phyloP scores from a whole-genome alignment of 2,113 vertebrate species.

The Ctenomys sociabilis region DNA sequence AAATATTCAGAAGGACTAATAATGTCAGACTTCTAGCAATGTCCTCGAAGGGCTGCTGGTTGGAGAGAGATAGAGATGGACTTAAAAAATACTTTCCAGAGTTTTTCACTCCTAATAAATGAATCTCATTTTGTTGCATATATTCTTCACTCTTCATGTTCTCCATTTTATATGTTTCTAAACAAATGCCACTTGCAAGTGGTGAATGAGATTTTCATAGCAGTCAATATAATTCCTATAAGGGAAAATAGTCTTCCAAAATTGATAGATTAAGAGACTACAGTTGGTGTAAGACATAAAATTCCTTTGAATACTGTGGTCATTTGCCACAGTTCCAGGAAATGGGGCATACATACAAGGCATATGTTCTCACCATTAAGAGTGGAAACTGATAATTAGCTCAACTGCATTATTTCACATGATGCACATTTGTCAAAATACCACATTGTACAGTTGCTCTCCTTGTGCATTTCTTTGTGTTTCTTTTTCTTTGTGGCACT shows the following conservation, averaged over 20 bases:
- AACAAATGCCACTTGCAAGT: slow-evolving; percentile 49
- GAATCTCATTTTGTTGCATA: slow-evolving; percentile 57
- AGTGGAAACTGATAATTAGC: not conserved
- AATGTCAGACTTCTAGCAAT: slow-evolving; percentile 49
- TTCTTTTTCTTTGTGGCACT: not conserved
- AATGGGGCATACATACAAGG: not conserved
- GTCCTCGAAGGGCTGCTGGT: not conserved
- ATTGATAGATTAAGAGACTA: slow-evolving; percentile 22
- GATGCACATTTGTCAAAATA: not conserved
- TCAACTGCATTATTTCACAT: not conserved
- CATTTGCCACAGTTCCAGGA: not conserved
- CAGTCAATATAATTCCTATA: slow-evolving; percentile 30
- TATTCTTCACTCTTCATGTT: slow-evolving; percentile 40
- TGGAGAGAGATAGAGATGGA: not conserved
- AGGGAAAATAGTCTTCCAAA: slow-evolving; percentile 56
- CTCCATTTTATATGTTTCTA: slow-evolving; percentile 61
- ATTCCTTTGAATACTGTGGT: slow-evolving; percentile 24
- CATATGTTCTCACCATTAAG: not conserved
- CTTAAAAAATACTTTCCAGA: slow-evolving; percentile 23
- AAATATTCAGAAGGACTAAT: slow-evolving; percentile 50
- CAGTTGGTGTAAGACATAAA: slow-evolving; percentile 24
- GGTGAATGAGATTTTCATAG: slow-evolving; percentile 37
- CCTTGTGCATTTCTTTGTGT: not conserved
- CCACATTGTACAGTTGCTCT: not conserved
- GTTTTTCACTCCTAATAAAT: slow-evolving; percentile 35